Evolutionary conservation across 2,888 invertebrate genomes (phyloP), one percentile per base, ranked within the genome.

Genomic region (Xestia ashworthii): DNA sequence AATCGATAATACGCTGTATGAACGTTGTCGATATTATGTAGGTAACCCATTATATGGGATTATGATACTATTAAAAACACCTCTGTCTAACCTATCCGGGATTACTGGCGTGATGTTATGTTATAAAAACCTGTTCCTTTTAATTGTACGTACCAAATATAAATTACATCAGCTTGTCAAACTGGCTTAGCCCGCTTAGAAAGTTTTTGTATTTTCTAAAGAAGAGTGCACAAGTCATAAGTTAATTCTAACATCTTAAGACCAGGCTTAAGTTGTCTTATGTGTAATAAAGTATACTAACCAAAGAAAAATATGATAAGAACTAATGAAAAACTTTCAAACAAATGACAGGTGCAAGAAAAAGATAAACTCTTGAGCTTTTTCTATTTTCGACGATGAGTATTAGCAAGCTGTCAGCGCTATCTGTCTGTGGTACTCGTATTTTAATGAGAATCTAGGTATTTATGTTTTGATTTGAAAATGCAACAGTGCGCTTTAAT

Each of bases 361-460:
- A 79, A 66, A 48, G 22, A 60, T 67, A 25, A 74, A 53, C n/a
- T 58, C 22, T 6, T 38, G 5, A n/a, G 41, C n/a, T 74, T 55
- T 25, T 68, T 76, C 19, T 1, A 76, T 82, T 76, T 62, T 6
- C 48, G 3, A 48, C 16, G 48, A 60, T 77, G 78, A 70, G 46
- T 60, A 38, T n/a, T n/a, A 76, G 68, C 76, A 46, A 65, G 14
- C 38, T 55, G 76, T 65, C 76, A 25, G 0, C 6, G 19, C 14
- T 82, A 53, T 60, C 11, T 60, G n/a, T n/a, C n/a, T 53, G 46
- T 12, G 77, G 58, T 66, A n/a, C n/a, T n/a, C n/a, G n/a, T n/a
- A 25, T 46, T 76, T 66, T 58, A 82, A 76, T 80, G 44, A 82
- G 19, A 38, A 70, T 38, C 44, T 76, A 60, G 55, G n/a, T 6